Evolutionary conservation across 1,140 invertebrate species (phyloP).

Genomic region (Macrotrachela quadricornifera): DNA sequence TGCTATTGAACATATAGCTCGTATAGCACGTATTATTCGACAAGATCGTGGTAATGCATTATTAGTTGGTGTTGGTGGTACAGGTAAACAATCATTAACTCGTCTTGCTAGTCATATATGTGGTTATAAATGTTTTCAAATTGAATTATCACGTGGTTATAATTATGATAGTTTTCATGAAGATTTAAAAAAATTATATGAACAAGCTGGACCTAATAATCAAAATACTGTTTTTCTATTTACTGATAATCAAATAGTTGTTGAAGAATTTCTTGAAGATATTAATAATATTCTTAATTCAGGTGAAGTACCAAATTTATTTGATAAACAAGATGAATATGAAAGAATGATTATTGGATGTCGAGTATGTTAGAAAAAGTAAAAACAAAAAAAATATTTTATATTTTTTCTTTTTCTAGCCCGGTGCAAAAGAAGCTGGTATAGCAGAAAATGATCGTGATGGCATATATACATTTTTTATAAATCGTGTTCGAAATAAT

Average conservation of each 20-base stretch:
- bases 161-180: slow-evolving; percentile 54
- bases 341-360: slow-evolving; percentile 53
- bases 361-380: slow-evolving; percentile 9
- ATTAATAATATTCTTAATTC: slow-evolving; percentile 54
- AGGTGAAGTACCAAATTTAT: slow-evolving; percentile 30
- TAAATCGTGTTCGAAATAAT: slow-evolving; percentile 31
- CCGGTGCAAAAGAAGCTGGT: slow-evolving; percentile 45
- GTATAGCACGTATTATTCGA: slow-evolving; percentile 29
- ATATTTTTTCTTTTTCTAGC: slow-evolving; percentile 9
- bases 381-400: too few species aligned
- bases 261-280: slow-evolving; percentile 63
- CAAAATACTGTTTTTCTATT: slow-evolving; percentile 30
- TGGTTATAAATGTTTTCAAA: slow-evolving; percentile 51
- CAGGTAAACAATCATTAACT: slow-evolving; percentile 32
- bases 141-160: slow-evolving; percentile 59
- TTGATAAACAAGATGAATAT: slow-evolving; percentile 49
- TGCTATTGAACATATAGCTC: slow-evolving; percentile 28
- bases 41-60: slow-evolving; percentile 30
- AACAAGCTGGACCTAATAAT: slow-evolving; percentile 28
- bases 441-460: slow-evolving; percentile 46
- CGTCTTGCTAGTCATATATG: slow-evolving; percentile 28
- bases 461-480: slow-evolving; percentile 41
- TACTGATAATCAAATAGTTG: slow-evolving; percentile 38
- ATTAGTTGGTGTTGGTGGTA: slow-evolving; percentile 32
- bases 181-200: slow-evolving; percentile 48